Evolutionary conservation across 2,888 invertebrate genomes (phyloP).

Genomic region (Philereme vetulata): DNA sequence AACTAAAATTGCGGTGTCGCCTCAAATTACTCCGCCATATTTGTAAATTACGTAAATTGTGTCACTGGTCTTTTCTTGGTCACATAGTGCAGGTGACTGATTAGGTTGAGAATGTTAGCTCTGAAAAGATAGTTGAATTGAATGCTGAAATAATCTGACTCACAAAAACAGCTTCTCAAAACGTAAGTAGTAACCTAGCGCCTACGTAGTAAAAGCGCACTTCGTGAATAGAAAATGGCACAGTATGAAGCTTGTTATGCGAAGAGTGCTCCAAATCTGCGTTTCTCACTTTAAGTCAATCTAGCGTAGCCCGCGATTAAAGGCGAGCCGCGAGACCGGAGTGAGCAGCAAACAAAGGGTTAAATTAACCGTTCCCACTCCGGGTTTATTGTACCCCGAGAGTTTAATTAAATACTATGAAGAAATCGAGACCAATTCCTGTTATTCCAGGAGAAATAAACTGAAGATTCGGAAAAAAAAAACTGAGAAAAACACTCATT

Average conservation of each 20-base stretch:
- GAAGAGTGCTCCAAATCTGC: constrained; percentile 31
- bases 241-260: constrained; percentile 9
- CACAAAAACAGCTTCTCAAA: too few species aligned
- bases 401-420: constrained; percentile 41
- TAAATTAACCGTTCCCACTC: constrained; percentile 37
- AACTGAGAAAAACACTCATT: constrained; percentile 7
- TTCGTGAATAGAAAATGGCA: constrained; percentile 4
- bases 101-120: too few species aligned
- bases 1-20: too few species aligned
- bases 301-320: constrained; percentile 16
- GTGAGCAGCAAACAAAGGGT: constrained; percentile 39
- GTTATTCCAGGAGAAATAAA: constrained; percentile 10
- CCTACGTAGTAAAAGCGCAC: neutral
- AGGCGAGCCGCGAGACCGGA: constrained; percentile 21
- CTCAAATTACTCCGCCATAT: too few species aligned
- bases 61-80: too few species aligned
- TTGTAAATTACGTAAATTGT: too few species aligned
- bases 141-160: too few species aligned
- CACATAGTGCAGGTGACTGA: too few species aligned
- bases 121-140: too few species aligned
- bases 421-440: constrained; percentile 17
- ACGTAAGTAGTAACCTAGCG: too few species aligned
- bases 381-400: constrained; percentile 38
- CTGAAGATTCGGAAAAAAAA: constrained; percentile 7
- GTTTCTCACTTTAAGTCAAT: constrained; percentile 30